Base-by-base conservation (phyloP, 1,140 invertebrate species). In the Drosophila guanche region DNA sequence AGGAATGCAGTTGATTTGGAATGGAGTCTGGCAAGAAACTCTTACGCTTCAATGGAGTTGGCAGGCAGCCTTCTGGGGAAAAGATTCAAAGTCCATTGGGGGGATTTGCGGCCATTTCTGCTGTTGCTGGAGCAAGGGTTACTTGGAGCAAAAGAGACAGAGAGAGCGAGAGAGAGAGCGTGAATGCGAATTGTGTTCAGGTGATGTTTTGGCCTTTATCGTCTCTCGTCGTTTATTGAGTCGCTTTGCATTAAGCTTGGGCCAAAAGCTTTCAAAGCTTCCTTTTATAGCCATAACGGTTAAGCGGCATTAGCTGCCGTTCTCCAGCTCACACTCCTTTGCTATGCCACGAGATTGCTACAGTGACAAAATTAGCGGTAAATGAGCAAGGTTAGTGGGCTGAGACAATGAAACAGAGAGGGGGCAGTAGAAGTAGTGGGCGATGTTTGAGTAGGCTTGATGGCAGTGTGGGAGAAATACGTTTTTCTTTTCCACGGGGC, bases 1-100 rank as follows among this genome's bases (percentile, higher is more conserved):
- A 78, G 76, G 73, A 65, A 73, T 80, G 81, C 81, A 85, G 81
- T 85, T 86, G 81, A 85, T 85, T 83, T 77, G 57, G 73, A 84
- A 76, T 86, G 70, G 57, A 79, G 77, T 81, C 67, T 43, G 53
- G 50, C 45, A 23, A 52, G 72, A 41, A 51, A 68, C 41, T 48
- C 65, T 68, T 68, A 67, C 62, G 65, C 65, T 43, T 68, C 62
- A 68, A 68, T 68, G 65, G 65, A 68, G 65, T 56, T 14, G 51
- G 53, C 62, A 48, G 33, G 55, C 61, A 47, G 50, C 42, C 16
- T 16, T 52, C 37, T 52, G 50, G 50, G 50, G 50, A 52, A 55
- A 27, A 55, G 37, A 37, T 55, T 25, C 42, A 23, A 23, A 73
- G 70, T 74, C 76, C 77, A 86, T 85, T 77, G 37, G 60, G 76